phyloP scores from a whole-genome alignment of 2,797 vertebrate species.

The Valencia hispanica region DNA sequence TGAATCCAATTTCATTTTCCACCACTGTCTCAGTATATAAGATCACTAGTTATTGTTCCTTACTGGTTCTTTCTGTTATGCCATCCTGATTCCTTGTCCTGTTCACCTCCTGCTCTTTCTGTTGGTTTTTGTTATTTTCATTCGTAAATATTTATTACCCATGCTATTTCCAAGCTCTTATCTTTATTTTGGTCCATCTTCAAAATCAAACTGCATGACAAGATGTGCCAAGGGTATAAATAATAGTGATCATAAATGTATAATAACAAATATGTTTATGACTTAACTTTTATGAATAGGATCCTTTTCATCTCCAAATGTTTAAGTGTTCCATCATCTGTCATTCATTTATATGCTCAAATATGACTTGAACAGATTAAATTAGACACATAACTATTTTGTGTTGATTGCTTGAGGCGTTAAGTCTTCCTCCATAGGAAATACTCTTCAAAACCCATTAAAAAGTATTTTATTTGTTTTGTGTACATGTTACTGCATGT shows the following conservation, averaged over 20 bases:
- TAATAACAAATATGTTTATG: neutral
- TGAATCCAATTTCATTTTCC: too few relatives aligned
- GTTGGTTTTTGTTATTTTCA: too few relatives aligned
- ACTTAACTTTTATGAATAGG: neutral
- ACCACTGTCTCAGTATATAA: too few relatives aligned
- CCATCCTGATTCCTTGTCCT: too few relatives aligned
- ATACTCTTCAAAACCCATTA: neutral
- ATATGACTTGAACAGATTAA: neutral
- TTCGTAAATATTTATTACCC: too few relatives aligned
- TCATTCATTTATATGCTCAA: neutral
- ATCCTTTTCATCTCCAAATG: neutral
- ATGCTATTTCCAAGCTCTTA: too few relatives aligned
- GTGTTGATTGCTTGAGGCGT: neutral
- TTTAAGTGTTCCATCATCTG: neutral
- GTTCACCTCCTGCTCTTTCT: too few relatives aligned
- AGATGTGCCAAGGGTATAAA: too few relatives aligned
- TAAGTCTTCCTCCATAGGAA: neutral
- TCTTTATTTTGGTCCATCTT: too few relatives aligned
- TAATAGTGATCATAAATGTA: neutral
- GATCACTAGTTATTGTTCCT: too few relatives aligned
- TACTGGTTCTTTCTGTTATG: too few relatives aligned
- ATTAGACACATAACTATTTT: neutral
- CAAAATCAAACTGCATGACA: too few relatives aligned
- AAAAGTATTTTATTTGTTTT: neutral
- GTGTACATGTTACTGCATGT: neutral